These are phyloP conservation scores for Cydia fagiglandana DNA, from an alignment of 1,140 invertebrate species.

Conservation along the genomic window DNA sequence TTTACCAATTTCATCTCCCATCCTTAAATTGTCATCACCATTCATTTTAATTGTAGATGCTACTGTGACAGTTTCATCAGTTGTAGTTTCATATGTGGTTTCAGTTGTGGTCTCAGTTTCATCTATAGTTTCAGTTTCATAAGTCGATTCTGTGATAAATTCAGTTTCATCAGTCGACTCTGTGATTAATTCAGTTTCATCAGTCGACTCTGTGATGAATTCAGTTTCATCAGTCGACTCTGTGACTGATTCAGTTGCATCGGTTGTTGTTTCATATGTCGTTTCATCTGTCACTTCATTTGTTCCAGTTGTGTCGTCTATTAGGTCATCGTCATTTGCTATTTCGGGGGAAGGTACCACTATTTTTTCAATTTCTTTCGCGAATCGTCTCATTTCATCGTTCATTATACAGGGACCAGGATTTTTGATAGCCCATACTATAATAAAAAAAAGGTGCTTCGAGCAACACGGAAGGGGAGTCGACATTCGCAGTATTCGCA, in stretches of 20 bases:
- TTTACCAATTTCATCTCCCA: neutral
- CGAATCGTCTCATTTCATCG: neutral
- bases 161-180: neutral
- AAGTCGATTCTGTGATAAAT: neutral
- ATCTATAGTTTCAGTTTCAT: neutral
- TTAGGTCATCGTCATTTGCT: neutral
- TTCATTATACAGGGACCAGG: neutral
- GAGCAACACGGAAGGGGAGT: no score
- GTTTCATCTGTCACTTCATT: neutral
- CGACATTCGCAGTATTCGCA: no score
- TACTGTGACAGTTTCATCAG: neutral
- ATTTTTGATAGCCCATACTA: conserved; percentile 11
- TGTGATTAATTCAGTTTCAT: no score
- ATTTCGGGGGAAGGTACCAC: neutral
- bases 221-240: neutral
- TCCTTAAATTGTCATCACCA: neutral
- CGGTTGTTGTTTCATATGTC: neutral
- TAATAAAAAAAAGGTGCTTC: no score
- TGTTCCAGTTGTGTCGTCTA: neutral
- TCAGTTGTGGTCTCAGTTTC: neutral
- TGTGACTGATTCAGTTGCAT: neutral
- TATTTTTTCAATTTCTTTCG: neutral
- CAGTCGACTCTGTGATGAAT: neutral
- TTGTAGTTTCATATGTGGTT: neutral
- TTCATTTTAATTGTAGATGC: neutral